phyloP scores from a whole-genome alignment of 1,140 invertebrate genomes.

The Anoplolepis gracilipes region DNA sequence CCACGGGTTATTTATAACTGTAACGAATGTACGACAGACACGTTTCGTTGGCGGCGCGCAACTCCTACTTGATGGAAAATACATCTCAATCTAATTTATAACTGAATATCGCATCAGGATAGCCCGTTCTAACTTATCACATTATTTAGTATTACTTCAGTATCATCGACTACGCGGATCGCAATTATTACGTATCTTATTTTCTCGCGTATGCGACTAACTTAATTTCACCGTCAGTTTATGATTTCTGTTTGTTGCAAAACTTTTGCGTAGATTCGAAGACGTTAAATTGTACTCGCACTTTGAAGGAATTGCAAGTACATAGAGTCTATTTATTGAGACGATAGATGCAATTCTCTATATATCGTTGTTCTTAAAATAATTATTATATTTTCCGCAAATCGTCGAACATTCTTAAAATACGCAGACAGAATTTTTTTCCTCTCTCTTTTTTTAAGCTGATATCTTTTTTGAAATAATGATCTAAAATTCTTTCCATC shows the following conservation, averaged over 20 bases:
- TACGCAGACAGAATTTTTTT: background rate
- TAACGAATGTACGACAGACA: constrained; percentile 75
- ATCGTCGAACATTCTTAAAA: background rate
- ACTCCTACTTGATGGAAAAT: constrained; percentile 65
- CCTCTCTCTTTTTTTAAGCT: background rate
- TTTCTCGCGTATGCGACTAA: background rate
- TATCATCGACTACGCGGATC: background rate
- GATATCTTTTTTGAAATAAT: constrained; percentile 21
- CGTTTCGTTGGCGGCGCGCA: constrained; percentile 74
- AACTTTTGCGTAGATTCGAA: constrained; percentile 53
- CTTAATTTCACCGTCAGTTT: constrained; percentile 19
- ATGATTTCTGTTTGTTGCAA: constrained; percentile 39
- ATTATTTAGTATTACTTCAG: constrained; percentile 23
- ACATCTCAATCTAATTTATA: constrained; percentile 53
- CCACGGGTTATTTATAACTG: constrained; percentile 81
- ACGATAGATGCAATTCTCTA: background rate
- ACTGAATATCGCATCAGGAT: constrained; percentile 12
- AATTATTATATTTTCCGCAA: background rate
- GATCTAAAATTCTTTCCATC: background rate
- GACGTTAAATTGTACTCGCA: background rate
- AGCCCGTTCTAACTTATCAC: constrained; percentile 28
- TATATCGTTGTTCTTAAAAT: background rate
- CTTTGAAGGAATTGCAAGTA: background rate
- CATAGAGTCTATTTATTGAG: background rate
- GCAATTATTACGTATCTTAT: constrained; percentile 18